A percentile compares a stretch with the other conserved stretches of the same genome.
Conservation (phyloP, 2,888 invertebrate species). For the Parnassius orleans region DNA sequence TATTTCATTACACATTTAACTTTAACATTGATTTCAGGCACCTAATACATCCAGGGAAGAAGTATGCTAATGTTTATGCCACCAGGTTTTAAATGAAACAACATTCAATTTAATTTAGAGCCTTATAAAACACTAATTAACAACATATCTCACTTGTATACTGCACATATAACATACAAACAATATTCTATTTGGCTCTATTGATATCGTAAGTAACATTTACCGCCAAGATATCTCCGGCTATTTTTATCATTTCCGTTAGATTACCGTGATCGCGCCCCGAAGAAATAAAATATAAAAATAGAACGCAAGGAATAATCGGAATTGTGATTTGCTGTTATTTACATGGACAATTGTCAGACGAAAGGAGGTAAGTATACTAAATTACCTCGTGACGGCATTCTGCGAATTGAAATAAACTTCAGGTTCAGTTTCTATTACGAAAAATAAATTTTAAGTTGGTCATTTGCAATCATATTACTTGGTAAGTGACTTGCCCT, state of each 20-base stretch:
- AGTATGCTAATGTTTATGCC: no score
- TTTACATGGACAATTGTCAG: conserved; percentile 40
- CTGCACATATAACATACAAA: conserved; percentile 3
- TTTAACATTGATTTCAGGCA: background rate
- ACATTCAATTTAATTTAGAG: no score
- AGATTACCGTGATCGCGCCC: conserved; percentile 47
- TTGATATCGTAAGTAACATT: conserved; percentile 34
- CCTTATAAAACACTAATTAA: background rate
- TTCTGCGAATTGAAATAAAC: conserved; percentile 29
- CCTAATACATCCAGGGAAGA: no score
- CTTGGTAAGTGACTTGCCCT: conserved; percentile 2
- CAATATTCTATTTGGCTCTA: conserved; percentile 18
- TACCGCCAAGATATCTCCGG: conserved; percentile 32
- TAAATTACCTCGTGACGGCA: conserved; percentile 46
- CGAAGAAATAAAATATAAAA: conserved; percentile 43
- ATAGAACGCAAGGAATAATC: conserved; percentile 29
- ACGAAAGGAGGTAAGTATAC: conserved; percentile 40
- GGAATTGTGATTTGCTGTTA: conserved; percentile 7
- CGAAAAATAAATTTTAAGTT: conserved; percentile 22
- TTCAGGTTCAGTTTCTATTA: conserved; percentile 16
- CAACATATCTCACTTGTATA: conserved; percentile 1
- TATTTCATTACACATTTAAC: conserved; percentile 11
- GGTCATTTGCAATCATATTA: conserved; percentile 20
- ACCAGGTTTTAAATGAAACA: no score
- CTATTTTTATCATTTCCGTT: conserved; percentile 53